These are phyloP conservation scores for Propithecus perrieri DNA, from an alignment of 2,797 vertebrate species.

Conservation along the genomic window DNA sequence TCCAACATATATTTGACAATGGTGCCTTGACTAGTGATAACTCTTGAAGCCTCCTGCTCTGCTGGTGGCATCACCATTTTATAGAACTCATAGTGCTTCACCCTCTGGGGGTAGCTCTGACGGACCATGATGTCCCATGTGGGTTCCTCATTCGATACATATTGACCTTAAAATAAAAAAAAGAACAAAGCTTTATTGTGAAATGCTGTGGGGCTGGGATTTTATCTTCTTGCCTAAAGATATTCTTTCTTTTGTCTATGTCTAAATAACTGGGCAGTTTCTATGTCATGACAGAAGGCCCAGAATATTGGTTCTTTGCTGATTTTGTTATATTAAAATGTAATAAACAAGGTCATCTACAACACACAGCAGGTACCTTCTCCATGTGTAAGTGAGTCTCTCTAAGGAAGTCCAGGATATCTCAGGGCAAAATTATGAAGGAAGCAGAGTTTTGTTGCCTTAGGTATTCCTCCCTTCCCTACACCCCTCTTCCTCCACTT, in stretches of 20 bases:
- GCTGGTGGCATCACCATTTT: conserved; percentile 24
- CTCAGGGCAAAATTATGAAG: neutral
- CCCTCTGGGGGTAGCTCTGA: conserved; percentile 89
- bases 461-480: neutral
- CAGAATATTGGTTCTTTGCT: neutral
- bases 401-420: neutral
- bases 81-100: conserved; percentile 79
- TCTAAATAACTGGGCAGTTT: neutral
- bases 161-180: conserved; percentile 30
- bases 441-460: neutral
- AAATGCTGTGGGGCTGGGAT: neutral
- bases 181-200: neutral
- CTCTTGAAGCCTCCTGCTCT: conserved; percentile 89
- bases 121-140: conserved; percentile 86
- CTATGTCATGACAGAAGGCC: neutral
- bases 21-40: conserved; percentile 90
- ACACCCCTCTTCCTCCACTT: too few species aligned
- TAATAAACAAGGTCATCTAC: neutral
- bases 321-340: neutral
- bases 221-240: neutral
- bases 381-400: neutral
- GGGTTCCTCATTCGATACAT: neutral
- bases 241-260: neutral
- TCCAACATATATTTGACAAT: conserved; percentile 92
- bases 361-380: neutral